phyloP scores from a whole-genome alignment of 1,140 invertebrate species.

The Olivierus martensii region DNA sequence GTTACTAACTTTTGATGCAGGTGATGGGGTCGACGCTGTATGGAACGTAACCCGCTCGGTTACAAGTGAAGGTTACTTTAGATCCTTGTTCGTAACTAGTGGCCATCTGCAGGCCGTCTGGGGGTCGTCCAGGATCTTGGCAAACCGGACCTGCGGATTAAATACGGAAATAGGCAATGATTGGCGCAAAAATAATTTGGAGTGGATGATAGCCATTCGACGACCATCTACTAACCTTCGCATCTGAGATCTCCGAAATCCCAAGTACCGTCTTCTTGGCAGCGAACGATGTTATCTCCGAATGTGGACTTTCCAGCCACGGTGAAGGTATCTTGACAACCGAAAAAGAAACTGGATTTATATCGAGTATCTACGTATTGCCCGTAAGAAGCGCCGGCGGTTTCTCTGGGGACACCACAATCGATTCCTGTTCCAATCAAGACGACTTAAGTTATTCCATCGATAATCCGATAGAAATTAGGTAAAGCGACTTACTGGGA shows the following conservation, averaged over 20 bases:
- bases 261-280: conserved; percentile 84
- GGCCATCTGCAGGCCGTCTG: conserved; percentile 75
- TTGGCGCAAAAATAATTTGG: no score
- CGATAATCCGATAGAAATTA: neutral
- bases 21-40: conserved; percentile 80
- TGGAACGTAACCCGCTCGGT: conserved; percentile 78
- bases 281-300: conserved; percentile 82
- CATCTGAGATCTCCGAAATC: conserved; percentile 95
- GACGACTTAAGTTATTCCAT: neutral
- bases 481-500: conserved; percentile 31
- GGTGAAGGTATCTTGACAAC: conserved; percentile 90
- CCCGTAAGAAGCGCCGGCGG: conserved; percentile 84
- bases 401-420: conserved; percentile 74
- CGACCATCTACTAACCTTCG: conserved; percentile 46
- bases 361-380: conserved; percentile 66
- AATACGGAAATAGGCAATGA: neutral
- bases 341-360: conserved; percentile 87
- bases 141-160: conserved; percentile 60
- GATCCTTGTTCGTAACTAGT: conserved; percentile 84
- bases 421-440: conserved; percentile 42
- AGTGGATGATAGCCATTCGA: no score
- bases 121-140: conserved; percentile 82
- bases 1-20: conserved; percentile 42
- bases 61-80: conserved; percentile 79
- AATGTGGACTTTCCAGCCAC: conserved; percentile 78